Base-by-base conservation (phyloP, 2,113 vertebrate genomes). In the Chloroceryle aenea region DNA sequence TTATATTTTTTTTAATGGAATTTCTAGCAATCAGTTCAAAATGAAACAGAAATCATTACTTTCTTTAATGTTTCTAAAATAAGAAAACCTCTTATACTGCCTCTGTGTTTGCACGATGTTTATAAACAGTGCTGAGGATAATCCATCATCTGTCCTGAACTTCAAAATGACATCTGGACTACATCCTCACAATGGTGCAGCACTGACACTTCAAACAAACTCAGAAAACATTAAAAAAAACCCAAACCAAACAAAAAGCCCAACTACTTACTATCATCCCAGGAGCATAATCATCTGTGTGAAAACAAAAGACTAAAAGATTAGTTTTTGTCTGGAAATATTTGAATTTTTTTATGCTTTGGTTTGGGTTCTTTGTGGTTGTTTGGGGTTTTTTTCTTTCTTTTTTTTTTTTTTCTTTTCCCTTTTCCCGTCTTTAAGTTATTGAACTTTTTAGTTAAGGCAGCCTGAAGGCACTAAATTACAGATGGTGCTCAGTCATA, bases 401-500 rank as follows among this genome's bases (percentile, higher is more conserved):
- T 3, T 32, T 27, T 29, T 30, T 53, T 38, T 30, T 23, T 32
- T 21, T 21, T 14, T 4, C 14, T 30, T 32, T 78, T 55, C 50
- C 45, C 42, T 69, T 74, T 92, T 78, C 75, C 92, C 87, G 86
- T 30, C 59, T 96, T 96, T 93, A 95, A 94, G 55, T 97, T 91
- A 53, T 9, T 96, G 90, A 95, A 95, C 92, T 83, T 90, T 91
- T 94, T 47, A 76, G 47, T 89, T 90, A 87, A 84, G 76, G 63
- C 68, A 76, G 86, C 91, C 95, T 74, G 83, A 92, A 92, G 91
- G 96, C 83, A 96, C 14, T 7, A 45, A 87, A 92, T 91, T 96
- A 93, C 95, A 96, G 84, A 97, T 96, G 94, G 88, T 86, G 78
- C 62, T 97, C 87, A 30, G 67, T 96, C 91, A 85, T 73, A 56